Evolutionary conservation across 2,113 vertebrate species (phyloP).

Genomic region (Pogonocichla stellata): DNA sequence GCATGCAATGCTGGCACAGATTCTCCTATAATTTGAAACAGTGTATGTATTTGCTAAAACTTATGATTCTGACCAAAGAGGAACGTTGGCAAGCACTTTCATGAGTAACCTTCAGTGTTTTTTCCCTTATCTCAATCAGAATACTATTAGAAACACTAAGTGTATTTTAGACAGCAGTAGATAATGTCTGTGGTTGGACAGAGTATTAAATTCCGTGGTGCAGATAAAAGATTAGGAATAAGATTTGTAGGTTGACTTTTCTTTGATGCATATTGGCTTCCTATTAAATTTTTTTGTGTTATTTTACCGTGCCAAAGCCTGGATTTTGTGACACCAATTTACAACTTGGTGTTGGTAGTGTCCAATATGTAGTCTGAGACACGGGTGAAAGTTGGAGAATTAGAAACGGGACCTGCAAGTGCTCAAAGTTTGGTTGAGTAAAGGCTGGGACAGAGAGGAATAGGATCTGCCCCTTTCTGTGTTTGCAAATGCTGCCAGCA

Average conservation of each 20-base stretch:
- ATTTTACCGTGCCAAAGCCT: neutral
- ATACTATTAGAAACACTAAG: neutral
- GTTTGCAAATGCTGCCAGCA: neutral
- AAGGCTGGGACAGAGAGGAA: neutral
- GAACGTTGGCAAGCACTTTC: neutral
- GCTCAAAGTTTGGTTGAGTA: neutral
- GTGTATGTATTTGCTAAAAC: neutral
- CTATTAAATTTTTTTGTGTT: neutral
- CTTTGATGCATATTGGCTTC: neutral
- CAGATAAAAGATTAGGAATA: neutral
- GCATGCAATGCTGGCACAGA: accelerated
- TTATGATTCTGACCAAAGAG: neutral
- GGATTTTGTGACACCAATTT: neutral
- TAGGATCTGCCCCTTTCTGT: neutral
- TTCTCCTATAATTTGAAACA: neutral
- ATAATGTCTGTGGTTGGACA: neutral
- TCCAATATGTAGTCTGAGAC: neutral
- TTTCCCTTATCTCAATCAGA: neutral
- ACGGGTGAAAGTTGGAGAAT: neutral
- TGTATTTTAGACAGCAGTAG: neutral
- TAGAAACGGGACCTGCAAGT: neutral
- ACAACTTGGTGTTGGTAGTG: neutral
- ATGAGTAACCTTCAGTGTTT: neutral
- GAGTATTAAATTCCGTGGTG: neutral
- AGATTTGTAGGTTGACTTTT: neutral